Evolutionary conservation across 1,140 invertebrate species (phyloP).

Genomic region (Saccostrea glomerata): DNA sequence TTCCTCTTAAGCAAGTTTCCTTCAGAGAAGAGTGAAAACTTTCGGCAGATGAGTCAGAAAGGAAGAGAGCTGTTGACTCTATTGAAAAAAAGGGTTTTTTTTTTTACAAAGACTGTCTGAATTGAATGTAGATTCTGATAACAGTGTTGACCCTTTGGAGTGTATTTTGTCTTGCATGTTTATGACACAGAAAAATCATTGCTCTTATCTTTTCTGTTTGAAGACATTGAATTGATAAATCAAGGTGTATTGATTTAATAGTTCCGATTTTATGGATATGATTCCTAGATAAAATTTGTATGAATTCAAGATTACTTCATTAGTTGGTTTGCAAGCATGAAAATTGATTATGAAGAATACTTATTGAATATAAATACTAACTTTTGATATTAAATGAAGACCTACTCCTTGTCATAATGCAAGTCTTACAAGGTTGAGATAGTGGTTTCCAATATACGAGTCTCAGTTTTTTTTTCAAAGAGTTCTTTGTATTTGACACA

Average conservation of each 20-base stretch:
- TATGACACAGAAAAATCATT: neutral
- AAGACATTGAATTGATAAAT: neutral
- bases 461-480: neutral
- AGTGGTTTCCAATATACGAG: too few species aligned
- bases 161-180: constrained; percentile 7
- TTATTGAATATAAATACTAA: too few species aligned
- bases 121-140: neutral
- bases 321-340: too few species aligned
- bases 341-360: too few species aligned
- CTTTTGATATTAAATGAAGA: too few species aligned
- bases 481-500: constrained; percentile 47
- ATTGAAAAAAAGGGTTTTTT: neutral
- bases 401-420: too few species aligned
- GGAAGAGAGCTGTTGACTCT: neutral
- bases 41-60: constrained; percentile 11
- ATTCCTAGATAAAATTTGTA: neutral
- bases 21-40: neutral
- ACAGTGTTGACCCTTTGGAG: neutral
- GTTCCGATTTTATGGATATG: neutral
- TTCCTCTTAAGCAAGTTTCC: neutral
- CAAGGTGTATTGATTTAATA: neutral
- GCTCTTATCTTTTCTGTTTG: neutral
- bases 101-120: neutral
- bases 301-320: neutral
- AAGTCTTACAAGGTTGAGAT: too few species aligned